Percentiles rank a stretch among this genome's conserved stretches.
Evolutionary conservation across 2,113 vertebrate genomes (phyloP).

Genomic region (Pelvicachromis taeniatus): DNA sequence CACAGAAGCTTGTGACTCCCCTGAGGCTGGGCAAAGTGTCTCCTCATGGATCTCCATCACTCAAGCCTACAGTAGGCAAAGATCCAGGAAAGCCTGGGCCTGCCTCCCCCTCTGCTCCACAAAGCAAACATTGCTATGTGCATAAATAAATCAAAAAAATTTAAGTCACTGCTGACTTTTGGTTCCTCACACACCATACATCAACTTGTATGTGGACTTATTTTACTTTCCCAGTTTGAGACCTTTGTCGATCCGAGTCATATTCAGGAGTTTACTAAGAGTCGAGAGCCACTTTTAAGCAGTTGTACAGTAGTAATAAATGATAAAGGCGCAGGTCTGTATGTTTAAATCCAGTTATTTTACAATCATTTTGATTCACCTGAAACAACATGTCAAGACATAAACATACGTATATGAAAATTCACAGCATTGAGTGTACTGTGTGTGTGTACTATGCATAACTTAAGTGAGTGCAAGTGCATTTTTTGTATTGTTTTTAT

Average conservation of each 20-base stretch:
- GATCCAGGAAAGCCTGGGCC: background rate
- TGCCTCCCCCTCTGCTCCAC: background rate
- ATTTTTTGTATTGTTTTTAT: background rate
- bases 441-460: background rate
- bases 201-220: background rate
- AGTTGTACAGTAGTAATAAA: background rate
- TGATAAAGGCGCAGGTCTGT: background rate
- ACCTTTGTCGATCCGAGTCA: background rate
- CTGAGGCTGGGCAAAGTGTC: background rate
- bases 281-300: background rate
- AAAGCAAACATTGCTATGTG: fast-evolving
- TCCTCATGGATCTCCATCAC: background rate
- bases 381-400: fast-evolving
- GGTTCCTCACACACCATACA: background rate
- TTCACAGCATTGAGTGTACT: background rate
- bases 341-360: background rate
- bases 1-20: background rate
- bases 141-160: background rate
- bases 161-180: background rate
- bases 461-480: background rate
- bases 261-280: background rate
- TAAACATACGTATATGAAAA: background rate
- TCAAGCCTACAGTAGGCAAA: background rate
- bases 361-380: background rate
- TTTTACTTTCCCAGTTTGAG: background rate